These are phyloP conservation scores for Platorchestia sp. DNA, from an alignment of 1,140 invertebrate species.

Conservation along the genomic window DNA sequence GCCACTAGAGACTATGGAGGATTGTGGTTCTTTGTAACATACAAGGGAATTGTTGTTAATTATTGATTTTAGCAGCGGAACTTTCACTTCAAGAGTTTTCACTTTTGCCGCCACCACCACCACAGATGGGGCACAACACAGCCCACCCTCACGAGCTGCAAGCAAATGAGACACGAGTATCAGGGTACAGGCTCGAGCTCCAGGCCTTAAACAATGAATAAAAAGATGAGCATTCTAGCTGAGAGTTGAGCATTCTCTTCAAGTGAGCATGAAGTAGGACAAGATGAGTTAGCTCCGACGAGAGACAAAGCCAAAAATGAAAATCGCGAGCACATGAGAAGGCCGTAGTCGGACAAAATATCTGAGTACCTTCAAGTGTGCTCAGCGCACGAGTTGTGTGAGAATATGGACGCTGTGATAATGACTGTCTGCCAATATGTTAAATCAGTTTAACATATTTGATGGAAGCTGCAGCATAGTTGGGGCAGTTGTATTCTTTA, in stretches of 20 bases:
- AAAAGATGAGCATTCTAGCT: not conserved
- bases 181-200: not conserved
- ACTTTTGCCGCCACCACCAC: no score
- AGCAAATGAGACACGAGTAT: not conserved
- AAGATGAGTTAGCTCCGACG: not conserved
- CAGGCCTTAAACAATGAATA: not conserved
- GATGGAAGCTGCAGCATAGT: no score
- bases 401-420: not conserved
- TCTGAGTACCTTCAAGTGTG: not conserved
- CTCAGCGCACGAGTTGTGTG: not conserved
- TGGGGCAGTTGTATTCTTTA: no score
- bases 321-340: not conserved
- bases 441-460: no score
- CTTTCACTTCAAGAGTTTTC: no score
- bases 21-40: no score
- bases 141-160: not conserved
- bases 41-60: no score
- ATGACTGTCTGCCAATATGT: not conserved
- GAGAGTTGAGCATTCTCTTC: slow-evolving; percentile 29
- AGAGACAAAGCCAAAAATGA: not conserved
- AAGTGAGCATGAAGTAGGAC: not conserved
- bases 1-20: no score
- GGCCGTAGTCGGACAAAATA: not conserved
- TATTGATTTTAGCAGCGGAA: no score
- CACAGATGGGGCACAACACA: not conserved